Conservation (phyloP, 2,797 vertebrate species). For the Onychomys leucogaster region DNA sequence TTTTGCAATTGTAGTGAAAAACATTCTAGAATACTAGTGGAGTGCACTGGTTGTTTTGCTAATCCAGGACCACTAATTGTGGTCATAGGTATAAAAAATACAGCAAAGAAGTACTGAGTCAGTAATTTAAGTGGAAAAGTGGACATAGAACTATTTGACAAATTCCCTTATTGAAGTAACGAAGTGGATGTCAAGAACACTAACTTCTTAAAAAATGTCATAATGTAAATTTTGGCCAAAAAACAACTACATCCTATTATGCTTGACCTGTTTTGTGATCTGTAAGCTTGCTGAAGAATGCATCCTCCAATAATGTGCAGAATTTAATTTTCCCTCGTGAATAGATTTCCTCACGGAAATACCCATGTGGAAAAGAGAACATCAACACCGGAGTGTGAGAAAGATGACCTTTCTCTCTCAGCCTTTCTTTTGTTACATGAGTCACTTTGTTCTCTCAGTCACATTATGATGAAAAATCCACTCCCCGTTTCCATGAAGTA, state of each 20-base stretch:
- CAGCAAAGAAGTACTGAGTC: conserved; percentile 13
- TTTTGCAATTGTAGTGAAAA: conserved; percentile 53
- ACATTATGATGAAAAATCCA: conserved; percentile 66
- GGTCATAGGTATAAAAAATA: not conserved
- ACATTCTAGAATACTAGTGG: not conserved
- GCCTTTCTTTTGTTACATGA: conserved; percentile 52
- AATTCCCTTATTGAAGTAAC: conserved; percentile 40
- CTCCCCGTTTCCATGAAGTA: conserved; percentile 19
- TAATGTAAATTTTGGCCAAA: conserved; percentile 48
- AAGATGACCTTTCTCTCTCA: conserved; percentile 59
- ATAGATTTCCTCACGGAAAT: conserved; percentile 60
- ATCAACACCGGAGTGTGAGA: conserved; percentile 43
- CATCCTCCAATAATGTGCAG: conserved; percentile 46
- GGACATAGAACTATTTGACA: conserved; percentile 34
- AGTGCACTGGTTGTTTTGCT: not conserved
- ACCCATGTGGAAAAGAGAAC: not conserved
- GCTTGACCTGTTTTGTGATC: conserved; percentile 50
- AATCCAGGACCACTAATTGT: not conserved
- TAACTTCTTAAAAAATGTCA: conserved; percentile 62
- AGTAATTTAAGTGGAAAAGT: not conserved
- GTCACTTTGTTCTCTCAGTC: conserved; percentile 25
- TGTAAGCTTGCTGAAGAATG: conserved; percentile 26
- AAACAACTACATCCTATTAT: not conserved
- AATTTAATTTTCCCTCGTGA: conserved; percentile 51
- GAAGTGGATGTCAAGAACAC: conserved; percentile 19